phyloP scores from a whole-genome alignment of 2,888 invertebrate species.

The Mythimna ferrago region DNA sequence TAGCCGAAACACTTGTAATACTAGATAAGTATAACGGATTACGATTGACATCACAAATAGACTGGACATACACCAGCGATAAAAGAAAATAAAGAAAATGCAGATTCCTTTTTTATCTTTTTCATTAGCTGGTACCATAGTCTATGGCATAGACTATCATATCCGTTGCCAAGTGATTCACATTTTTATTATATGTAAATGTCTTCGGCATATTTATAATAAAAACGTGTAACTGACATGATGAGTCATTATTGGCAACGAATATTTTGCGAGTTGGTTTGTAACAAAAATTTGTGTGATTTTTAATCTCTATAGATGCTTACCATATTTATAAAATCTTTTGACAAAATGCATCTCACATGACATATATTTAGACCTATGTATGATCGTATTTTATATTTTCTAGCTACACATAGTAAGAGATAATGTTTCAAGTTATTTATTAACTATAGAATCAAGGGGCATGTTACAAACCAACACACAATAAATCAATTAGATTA shows the following conservation, averaged over 20 bases:
- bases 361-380: background rate
- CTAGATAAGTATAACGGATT: constrained; percentile 43
- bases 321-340: background rate
- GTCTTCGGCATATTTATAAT: constrained; percentile 28
- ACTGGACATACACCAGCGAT: constrained; percentile 29
- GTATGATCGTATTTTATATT: background rate
- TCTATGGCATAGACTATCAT: constrained; percentile 3
- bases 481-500: background rate
- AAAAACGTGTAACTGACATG: constrained; percentile 4
- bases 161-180: constrained; percentile 20
- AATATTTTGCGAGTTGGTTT: constrained; percentile 30
- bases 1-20: constrained; percentile 48
- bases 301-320: background rate
- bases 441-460: background rate
- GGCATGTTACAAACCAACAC: constrained; percentile 31
- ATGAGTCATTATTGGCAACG: background rate
- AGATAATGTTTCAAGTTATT: background rate
- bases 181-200: constrained; percentile 14
- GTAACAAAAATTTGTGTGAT: constrained; percentile 5
- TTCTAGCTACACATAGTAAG: constrained; percentile 9
- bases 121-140: background rate
- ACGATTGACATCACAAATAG: constrained; percentile 22
- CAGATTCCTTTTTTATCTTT: background rate
- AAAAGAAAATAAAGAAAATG: background rate
- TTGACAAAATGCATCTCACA: background rate